Evolutionary conservation across 2,888 invertebrate genomes (phyloP).

Genomic region (Seira sanloemensis): DNA sequence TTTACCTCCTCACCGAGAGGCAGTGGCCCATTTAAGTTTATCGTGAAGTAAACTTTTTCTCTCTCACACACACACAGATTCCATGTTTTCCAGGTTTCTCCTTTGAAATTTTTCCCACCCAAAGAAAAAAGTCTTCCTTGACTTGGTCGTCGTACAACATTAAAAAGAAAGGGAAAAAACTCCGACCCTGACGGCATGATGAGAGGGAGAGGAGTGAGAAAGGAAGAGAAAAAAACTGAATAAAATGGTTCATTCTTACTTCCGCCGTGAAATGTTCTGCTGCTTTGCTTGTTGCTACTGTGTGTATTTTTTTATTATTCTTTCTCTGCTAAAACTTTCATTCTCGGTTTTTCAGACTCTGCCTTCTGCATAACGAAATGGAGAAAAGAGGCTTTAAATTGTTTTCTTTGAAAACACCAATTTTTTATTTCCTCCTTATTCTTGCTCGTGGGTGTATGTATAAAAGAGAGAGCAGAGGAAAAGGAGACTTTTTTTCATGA

Average conservation of each 20-base stretch:
- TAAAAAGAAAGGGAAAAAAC: background rate
- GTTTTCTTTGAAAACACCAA: slow-evolving; percentile 33
- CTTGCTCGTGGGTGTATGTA: background rate
- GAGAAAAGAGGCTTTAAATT: slow-evolving; percentile 24
- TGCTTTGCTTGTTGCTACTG: slow-evolving; percentile 4
- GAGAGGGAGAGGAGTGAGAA: background rate
- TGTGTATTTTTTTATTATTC: background rate
- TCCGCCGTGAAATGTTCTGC: too few relatives aligned
- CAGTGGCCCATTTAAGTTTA: background rate
- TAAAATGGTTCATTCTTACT: too few relatives aligned
- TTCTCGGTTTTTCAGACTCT: background rate
- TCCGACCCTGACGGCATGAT: background rate
- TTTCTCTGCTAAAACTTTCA: background rate
- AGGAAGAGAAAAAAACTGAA: too few relatives aligned
- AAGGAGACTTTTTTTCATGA: background rate
- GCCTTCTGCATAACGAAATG: background rate
- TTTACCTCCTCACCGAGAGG: background rate
- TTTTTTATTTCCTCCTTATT: slow-evolving; percentile 30
- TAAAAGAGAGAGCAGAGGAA: too few relatives aligned
- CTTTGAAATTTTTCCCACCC: background rate
- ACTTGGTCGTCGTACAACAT: too few relatives aligned
- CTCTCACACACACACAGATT: too few relatives aligned
- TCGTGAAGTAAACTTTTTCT: background rate
- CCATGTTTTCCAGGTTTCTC: background rate
- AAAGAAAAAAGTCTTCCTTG: slow-evolving; percentile 30